Evolutionary conservation across 2,888 invertebrate genomes (phyloP).

Genomic region (Rosalia funebris): DNA sequence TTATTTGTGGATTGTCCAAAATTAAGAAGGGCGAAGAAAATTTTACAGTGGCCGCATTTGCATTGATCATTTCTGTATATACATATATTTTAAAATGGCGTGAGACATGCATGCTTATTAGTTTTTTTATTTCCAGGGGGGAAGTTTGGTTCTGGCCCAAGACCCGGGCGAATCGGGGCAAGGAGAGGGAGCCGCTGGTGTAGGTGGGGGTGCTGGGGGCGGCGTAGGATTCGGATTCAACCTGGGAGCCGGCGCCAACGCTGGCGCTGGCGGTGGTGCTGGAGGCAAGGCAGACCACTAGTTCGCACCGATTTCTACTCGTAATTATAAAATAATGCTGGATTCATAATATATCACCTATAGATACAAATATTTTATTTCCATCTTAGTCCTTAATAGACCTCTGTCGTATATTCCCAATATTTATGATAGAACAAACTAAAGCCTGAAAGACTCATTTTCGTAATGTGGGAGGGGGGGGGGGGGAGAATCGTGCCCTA

Average conservation of each 20-base stretch:
- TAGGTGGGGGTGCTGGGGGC: slow-evolving; percentile 4
- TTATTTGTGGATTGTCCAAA: too few relatives aligned
- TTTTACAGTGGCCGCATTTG: too few relatives aligned
- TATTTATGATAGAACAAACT: background rate
- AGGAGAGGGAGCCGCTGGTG: slow-evolving; percentile 1
- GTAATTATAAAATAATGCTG: background rate
- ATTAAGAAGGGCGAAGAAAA: too few relatives aligned
- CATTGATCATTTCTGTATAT: too few relatives aligned
- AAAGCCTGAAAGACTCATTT: background rate
- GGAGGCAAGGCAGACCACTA: background rate
- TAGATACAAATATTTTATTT: too few relatives aligned
- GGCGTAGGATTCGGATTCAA: background rate
- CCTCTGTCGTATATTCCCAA: too few relatives aligned
- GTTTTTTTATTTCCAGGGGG: slow-evolving; percentile 2
- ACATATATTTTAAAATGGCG: too few relatives aligned
- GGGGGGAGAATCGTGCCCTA: too few relatives aligned
- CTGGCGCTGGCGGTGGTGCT: background rate
- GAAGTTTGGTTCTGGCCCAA: background rate
- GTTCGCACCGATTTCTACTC: background rate
- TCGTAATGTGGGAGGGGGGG: background rate
- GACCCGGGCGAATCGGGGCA: background rate
- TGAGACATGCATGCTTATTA: too few relatives aligned
- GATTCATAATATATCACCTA: background rate
- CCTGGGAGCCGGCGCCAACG: background rate
- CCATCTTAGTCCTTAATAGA: too few relatives aligned